Evolutionary conservation across 1,140 invertebrate species (phyloP), one percentile per base, ranked within the genome.

Genomic region (Drosophila parabipectinata): DNA sequence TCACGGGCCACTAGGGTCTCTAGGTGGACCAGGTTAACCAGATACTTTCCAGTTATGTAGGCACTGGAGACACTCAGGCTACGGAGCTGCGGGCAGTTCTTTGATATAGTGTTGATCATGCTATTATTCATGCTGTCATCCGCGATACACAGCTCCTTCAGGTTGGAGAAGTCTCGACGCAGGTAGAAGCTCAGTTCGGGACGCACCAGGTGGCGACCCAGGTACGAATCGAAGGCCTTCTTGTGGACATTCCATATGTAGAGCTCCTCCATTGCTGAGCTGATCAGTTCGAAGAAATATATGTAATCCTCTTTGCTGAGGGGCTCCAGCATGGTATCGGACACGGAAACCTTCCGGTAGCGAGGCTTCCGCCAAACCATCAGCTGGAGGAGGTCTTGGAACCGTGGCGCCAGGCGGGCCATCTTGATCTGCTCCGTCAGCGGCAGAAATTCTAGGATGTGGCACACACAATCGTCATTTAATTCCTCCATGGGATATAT

Each of bases 111-210:
- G 4, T 72, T 58, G 30, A 87, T 75, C 83, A 87, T 88, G 75
- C 83, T 71, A 51, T 87, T 89, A 57, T 87, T 87, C 79, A 87
- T 79, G 26, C 61, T 62, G 30, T 51, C 56, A 15, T 84, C 80
- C 6, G 62, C 72, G 4, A 81, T 66, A 34, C 75, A 79, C 2
- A 91, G 73, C 51, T 91, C 80, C 5, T 62, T 67, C 3, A 91
- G 57, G 44, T 69, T 89, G 5, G 21, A 47, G 5, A 83, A 72
- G 10, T 83, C 73, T 1, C 84, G 54, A 12, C 71, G 67, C 10
- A 91, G 53, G 57, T 91, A 91, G 53, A 89, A 91, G 12, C 57
- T 14, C 41, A 91, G 61, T 14, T 91, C 89, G 1, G 89, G 89
- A 0, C 89, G 66, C 63, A 67, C 12, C 4, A 84, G 55, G 53